Conservation (phyloP, 2,888 invertebrate genomes). For the Syrphus vitripennis region DNA sequence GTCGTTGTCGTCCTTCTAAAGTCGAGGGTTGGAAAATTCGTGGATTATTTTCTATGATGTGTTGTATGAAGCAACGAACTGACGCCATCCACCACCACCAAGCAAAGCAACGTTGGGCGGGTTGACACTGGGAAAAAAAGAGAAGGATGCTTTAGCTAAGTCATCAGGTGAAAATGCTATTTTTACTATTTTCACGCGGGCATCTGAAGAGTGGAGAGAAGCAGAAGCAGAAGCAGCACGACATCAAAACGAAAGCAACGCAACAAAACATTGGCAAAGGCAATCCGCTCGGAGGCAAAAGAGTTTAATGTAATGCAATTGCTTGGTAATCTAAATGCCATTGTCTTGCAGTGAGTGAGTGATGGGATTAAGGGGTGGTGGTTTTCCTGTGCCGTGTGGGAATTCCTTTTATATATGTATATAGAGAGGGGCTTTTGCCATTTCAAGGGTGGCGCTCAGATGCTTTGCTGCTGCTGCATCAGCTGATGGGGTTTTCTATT, state of each 20-base stretch:
- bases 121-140: background rate
- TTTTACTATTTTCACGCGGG: slow-evolving; percentile 46
- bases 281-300: slow-evolving; percentile 52
- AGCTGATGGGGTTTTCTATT: background rate
- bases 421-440: slow-evolving; percentile 10
- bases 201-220: background rate
- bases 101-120: background rate
- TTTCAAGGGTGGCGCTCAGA: slow-evolving; percentile 5
- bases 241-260: background rate
- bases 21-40: slow-evolving; percentile 21
- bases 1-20: background rate
- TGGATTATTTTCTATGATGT: slow-evolving; percentile 56
- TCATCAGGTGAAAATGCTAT: slow-evolving; percentile 60
- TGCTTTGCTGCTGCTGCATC: background rate
- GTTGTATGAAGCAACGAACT: slow-evolving; percentile 36
- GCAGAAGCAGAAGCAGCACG: background rate
- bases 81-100: background rate
- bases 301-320: slow-evolving; percentile 70
- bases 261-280: slow-evolving; percentile 10
- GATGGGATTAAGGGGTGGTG: slow-evolving; percentile 57
- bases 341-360: slow-evolving; percentile 61
- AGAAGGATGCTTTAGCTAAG: background rate
- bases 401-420: slow-evolving; percentile 24
- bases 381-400: slow-evolving; percentile 24
- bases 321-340: slow-evolving; percentile 66